Evolutionary conservation across 2,888 invertebrate species (phyloP), one percentile per base, ranked within the genome.

Genomic region (Cepaea hortensis): DNA sequence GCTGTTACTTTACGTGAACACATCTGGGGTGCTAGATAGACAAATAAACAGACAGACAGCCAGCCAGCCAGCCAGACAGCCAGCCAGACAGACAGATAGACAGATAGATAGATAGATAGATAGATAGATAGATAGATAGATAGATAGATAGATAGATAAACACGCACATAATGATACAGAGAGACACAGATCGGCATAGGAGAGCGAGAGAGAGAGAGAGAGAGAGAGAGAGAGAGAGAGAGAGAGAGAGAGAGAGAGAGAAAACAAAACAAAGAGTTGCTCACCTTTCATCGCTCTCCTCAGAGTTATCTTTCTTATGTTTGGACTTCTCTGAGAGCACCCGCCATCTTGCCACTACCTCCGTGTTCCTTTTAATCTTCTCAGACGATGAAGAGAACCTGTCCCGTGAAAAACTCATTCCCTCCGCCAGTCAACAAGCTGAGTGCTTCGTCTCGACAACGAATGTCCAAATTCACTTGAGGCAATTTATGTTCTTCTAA

Each of bases 41-140:
- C 46, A 82, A 18, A 68, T 11, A 82, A 13, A 82, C 35, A 68
- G 70, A 82, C 35, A 82, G 68, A 68, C 68, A 68, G 68, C 4
- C n/a, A 68, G 68, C 4, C n/a, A 68, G 68, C 4, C n/a, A 68
- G 68, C 4, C n/a, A 68, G 68, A 68, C n/a, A 68, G 68, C 4
- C n/a, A 68, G 68, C 4, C n/a, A 68, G 68, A 68, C 13, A 68
- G 68, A 68, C 13, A 68, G 68, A 68, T 68, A 68, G 68, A 68
- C 13, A 68, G 68, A 68, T 68, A 68, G 68, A 68, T 15, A 68
- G 68, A 68, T 15, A 68, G 68, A 68, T 68, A 68, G 68, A 68
- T 68, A 68, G 68, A 68, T 68, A 68, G 68, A 68, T 68, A 68
- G 68, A 68, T 15, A 68, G 68, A 68, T 68, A 68, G 68, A 68